Percentiles rank a stretch among this genome's conserved stretches.
Conservation (phyloP, 2,888 invertebrate species). For the Lithophane leautieri region DNA sequence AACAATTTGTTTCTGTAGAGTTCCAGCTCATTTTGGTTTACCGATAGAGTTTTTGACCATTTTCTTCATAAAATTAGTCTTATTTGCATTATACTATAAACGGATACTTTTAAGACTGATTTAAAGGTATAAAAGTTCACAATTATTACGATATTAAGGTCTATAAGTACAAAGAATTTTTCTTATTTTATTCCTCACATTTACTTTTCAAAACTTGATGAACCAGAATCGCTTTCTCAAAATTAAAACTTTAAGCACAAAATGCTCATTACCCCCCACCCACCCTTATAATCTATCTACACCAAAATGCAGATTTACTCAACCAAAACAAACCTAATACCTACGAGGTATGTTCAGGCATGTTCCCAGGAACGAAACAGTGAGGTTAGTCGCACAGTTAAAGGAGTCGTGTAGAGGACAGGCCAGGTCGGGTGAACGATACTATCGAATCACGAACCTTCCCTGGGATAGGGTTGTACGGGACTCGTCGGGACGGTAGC, state of each 20-base stretch:
- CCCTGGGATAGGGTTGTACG: slow-evolving; percentile 53
- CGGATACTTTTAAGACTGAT: not conserved
- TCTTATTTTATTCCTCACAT: no score
- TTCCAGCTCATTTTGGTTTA: no score
- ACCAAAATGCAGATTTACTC: slow-evolving; percentile 17
- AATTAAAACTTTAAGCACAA: not conserved
- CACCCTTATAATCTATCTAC: not conserved
- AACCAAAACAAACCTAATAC: slow-evolving; percentile 17
- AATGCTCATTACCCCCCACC: rapidly evolving
- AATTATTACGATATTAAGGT: not conserved
- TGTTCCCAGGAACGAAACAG: slow-evolving; percentile 67
- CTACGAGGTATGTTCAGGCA: slow-evolving; percentile 25
- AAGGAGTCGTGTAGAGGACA: slow-evolving; percentile 72
- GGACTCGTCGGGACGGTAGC: not conserved
- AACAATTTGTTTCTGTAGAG: no score
- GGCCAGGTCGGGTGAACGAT: slow-evolving; percentile 85
- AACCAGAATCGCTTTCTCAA: not conserved
- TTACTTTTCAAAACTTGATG: not conserved
- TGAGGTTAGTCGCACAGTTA: slow-evolving; percentile 69
- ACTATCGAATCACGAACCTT: slow-evolving; percentile 79
- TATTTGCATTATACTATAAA: not conserved
- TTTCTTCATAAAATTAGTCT: not conserved
- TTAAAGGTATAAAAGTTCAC: not conserved
- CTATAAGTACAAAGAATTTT: not conserved
- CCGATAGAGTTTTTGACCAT: not conserved